Conservation (phyloP, 2,888 invertebrate species). For the Sylvicola cinctus region DNA sequence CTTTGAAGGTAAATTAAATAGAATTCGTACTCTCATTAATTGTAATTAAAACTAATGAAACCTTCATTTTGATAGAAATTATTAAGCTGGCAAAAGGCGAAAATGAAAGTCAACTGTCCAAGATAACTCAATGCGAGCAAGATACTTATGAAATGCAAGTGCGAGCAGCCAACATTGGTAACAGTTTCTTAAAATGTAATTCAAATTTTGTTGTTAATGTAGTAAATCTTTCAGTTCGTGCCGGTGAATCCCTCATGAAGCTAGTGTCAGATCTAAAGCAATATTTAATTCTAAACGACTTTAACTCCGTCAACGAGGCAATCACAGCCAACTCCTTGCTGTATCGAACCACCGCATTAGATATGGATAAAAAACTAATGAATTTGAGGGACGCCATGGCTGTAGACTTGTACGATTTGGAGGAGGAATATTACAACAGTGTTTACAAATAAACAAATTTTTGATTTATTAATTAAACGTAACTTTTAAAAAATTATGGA, state of each 20-base stretch:
- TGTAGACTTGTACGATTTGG: constrained; percentile 41
- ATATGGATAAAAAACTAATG: constrained; percentile 85
- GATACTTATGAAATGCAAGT: constrained; percentile 96
- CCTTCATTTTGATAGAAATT: constrained; percentile 39
- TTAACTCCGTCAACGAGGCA: constrained; percentile 93
- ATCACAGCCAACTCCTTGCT: constrained; percentile 84
- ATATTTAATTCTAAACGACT: constrained; percentile 92
- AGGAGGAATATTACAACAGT: constrained; percentile 26
- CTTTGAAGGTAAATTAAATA: constrained; percentile 64
- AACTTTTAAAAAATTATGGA: no score
- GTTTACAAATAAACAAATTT: constrained; percentile 20
- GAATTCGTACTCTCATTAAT: no score
- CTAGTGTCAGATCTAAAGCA: constrained; percentile 95
- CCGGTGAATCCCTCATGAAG: constrained; percentile 93
- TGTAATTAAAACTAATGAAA: not conserved
- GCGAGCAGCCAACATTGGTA: constrained; percentile 77
- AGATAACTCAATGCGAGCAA: constrained; percentile 84
- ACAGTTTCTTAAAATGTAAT: constrained; percentile 6
- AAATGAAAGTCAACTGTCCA: constrained; percentile 71
- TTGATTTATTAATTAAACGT: no score
- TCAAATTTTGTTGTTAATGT: not conserved
- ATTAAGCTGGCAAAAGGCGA: constrained; percentile 77
- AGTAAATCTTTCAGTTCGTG: constrained; percentile 51
- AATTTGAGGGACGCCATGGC: constrained; percentile 87
- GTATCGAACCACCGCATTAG: constrained; percentile 74